Conservation (phyloP, 2,113 vertebrate species). For the Pyxicephalus adspersus region DNA sequence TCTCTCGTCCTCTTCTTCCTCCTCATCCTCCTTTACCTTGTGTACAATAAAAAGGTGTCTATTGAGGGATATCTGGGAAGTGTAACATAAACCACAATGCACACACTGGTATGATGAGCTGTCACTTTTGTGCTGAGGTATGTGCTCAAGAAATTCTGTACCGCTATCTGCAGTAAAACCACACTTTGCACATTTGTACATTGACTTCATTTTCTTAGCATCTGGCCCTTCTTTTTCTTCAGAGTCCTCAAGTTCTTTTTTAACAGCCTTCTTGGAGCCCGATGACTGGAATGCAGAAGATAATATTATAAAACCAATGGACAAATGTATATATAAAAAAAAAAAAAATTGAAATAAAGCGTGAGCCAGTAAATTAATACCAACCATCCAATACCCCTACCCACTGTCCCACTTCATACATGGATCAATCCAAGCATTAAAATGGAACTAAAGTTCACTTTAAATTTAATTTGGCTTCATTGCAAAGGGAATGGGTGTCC, state of each 20-base stretch:
- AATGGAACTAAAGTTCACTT: no score
- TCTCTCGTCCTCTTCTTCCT: slow-evolving; percentile 60
- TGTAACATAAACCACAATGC: slow-evolving; percentile 92
- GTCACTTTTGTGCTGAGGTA: slow-evolving; percentile 88
- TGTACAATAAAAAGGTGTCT: slow-evolving; percentile 95
- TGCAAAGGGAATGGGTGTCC: no score
- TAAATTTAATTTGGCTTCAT: no score
- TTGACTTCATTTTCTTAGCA: slow-evolving; percentile 78
- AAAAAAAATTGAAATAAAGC: no score
- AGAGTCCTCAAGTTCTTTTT: slow-evolving; percentile 54
- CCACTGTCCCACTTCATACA: no score
- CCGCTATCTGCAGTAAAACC: slow-evolving; percentile 76
- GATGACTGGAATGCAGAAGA: slow-evolving; percentile 30
- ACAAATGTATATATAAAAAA: not conserved
- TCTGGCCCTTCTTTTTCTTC: slow-evolving; percentile 54
- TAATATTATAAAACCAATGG: not conserved
- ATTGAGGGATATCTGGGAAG: slow-evolving; percentile 85
- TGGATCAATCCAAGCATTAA: no score
- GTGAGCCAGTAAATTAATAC: no score
- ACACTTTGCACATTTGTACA: slow-evolving; percentile 88
- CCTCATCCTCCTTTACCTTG: slow-evolving; percentile 83
- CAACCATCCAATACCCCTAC: no score
- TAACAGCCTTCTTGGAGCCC: slow-evolving; percentile 71
- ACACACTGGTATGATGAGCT: slow-evolving; percentile 88
- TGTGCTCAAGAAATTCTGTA: slow-evolving; percentile 84